These are phyloP conservation scores for Leptoteleia sp. DNA, from an alignment of 1,140 invertebrate genomes.

Conservation along the genomic window DNA sequence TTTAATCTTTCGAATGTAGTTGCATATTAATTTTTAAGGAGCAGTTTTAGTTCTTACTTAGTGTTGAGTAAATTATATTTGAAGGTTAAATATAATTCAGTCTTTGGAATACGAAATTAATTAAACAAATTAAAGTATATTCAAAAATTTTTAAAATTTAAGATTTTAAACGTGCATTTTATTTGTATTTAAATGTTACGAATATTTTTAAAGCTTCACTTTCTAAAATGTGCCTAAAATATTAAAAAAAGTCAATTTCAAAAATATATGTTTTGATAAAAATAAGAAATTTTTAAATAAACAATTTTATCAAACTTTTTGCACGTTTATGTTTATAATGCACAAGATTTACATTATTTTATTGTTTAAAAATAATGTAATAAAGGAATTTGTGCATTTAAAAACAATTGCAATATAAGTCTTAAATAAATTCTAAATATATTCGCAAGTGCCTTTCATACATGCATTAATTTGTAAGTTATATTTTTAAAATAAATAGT, in stretches of 20 bases:
- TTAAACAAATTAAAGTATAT: no score
- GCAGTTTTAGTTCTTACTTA: neutral
- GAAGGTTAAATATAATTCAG: neutral
- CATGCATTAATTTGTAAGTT: neutral
- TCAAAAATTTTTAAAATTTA: no score
- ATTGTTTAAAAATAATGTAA: no score
- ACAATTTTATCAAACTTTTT: neutral
- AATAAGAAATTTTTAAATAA: neutral
- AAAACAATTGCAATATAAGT: neutral
- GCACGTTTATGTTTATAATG: constrained; percentile 11
- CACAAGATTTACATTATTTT: no score
- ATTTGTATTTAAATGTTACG: neutral
- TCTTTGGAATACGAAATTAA: neutral
- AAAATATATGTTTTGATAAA: neutral
- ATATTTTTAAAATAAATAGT: neutral
- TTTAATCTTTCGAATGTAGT: constrained; percentile 26
- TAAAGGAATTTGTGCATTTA: no score
- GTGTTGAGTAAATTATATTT: neutral
- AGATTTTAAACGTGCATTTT: no score
- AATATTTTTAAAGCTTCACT: neutral
- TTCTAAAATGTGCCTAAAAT: neutral
- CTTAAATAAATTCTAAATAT: constrained; percentile 2
- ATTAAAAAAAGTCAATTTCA: neutral
- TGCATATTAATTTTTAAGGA: constrained; percentile 6
- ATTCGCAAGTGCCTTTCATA: constrained; percentile 8